Evolutionary conservation across 1,140 invertebrate genomes (phyloP).

Genomic region (Diorhabda elongata): DNA sequence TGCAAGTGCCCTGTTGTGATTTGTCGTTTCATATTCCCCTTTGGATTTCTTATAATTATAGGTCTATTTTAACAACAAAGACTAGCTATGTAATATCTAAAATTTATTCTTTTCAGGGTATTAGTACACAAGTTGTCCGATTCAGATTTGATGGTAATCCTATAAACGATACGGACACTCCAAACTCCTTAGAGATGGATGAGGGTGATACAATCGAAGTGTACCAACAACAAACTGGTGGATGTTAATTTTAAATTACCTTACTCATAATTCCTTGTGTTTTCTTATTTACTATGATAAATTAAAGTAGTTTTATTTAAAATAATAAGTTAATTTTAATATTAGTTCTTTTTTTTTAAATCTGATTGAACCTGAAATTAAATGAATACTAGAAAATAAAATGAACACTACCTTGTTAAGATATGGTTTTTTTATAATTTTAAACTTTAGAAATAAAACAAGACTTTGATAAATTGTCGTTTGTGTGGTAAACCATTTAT

Average conservation of each 20-base stretch:
- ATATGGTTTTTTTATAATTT: too few species aligned
- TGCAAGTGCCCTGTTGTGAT: too few species aligned
- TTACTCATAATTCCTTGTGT: neutral
- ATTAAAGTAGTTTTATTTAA: constrained; percentile 36
- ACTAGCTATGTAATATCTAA: too few species aligned
- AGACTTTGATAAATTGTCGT: too few species aligned
- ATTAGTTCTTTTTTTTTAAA: neutral
- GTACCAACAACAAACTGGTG: constrained; percentile 90
- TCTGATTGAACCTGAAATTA: too few species aligned
- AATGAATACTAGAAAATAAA: too few species aligned
- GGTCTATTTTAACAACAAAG: neutral
- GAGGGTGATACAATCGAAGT: constrained; percentile 94
- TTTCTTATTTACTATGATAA: constrained; percentile 14
- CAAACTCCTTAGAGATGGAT: constrained; percentile 86
- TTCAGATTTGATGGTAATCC: constrained; percentile 92
- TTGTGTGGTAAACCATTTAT: too few species aligned
- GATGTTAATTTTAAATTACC: constrained; percentile 39
- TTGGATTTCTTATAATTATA: neutral
- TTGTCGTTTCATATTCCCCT: neutral
- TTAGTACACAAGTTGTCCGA: constrained; percentile 81
- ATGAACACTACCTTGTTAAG: too few species aligned
- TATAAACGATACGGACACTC: constrained; percentile 91
- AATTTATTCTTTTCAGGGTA: constrained; percentile 55
- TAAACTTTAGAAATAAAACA: too few species aligned
- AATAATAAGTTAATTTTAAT: constrained; percentile 32